Conservation (phyloP, 2,888 invertebrate genomes). For the Tetragonisca angustula region DNA sequence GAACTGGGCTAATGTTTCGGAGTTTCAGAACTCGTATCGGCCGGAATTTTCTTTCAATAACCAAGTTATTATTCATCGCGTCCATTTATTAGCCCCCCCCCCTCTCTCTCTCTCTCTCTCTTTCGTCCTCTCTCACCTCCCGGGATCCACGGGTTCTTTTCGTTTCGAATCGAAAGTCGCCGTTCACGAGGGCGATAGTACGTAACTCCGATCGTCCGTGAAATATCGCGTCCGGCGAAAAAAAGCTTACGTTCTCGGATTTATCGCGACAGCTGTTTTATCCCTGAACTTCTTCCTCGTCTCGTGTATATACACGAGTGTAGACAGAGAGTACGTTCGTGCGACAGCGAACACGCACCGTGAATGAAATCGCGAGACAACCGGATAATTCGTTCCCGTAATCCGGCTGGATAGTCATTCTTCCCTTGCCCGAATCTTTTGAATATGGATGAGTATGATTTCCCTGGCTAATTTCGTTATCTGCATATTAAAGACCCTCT, state of each 20-base stretch:
- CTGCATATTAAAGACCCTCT: conserved; percentile 22
- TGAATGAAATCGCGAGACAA: background rate
- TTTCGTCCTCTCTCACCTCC: background rate
- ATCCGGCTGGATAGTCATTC: conserved; percentile 32
- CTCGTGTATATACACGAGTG: background rate
- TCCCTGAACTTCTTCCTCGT: background rate
- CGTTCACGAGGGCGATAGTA: background rate
- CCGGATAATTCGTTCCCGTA: conserved; percentile 39
- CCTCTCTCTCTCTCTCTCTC: background rate
- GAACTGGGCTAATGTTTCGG: conserved; percentile 78
- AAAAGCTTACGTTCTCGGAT: conserved; percentile 7
- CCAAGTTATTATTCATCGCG: conserved; percentile 73
- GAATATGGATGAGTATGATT: conserved; percentile 51
- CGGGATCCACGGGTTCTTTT: background rate
- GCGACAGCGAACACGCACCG: background rate
- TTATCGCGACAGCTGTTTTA: background rate
- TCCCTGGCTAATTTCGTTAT: background rate
- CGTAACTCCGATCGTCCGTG: conserved; percentile 28
- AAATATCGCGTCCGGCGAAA: conserved; percentile 40
- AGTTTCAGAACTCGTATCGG: conserved; percentile 74
- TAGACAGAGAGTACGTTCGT: background rate
- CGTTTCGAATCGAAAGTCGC: background rate
- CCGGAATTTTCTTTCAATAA: conserved; percentile 76
- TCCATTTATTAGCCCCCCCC: conserved; percentile 70
- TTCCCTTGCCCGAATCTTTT: conserved; percentile 28